Evolutionary conservation across 2,113 vertebrate genomes (phyloP).

Genomic region (Austrofundulus limnaeus): DNA sequence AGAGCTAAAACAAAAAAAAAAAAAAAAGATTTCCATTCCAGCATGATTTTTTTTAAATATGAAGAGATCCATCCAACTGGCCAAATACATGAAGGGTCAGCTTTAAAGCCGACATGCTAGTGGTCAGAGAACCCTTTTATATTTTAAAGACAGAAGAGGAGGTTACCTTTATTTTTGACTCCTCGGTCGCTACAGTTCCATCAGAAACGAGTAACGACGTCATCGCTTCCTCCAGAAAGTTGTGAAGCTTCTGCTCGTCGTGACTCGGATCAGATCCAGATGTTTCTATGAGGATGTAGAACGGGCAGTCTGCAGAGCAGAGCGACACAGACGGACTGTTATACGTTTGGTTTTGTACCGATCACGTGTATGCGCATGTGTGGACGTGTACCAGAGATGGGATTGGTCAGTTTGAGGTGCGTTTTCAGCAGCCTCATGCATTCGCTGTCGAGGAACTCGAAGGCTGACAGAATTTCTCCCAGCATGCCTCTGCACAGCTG

Average conservation of each 20-base stretch:
- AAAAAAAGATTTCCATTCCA: no score
- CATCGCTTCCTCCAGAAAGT: slow-evolving; percentile 84
- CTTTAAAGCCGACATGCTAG: no score
- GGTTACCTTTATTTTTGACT: slow-evolving; percentile 86
- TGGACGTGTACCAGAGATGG: slow-evolving; percentile 83
- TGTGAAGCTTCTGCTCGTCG: slow-evolving; percentile 87
- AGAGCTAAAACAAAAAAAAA: no score
- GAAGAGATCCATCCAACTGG: no score
- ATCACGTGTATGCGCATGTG: not conserved
- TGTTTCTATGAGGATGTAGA: slow-evolving; percentile 94
- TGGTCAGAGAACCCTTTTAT: no score
- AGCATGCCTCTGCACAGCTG: slow-evolving; percentile 85
- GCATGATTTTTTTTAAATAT: no score
- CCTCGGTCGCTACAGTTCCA: slow-evolving; percentile 88
- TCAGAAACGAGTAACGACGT: slow-evolving; percentile 81
- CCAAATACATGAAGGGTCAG: no score
- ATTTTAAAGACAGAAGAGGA: not conserved
- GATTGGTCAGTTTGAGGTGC: slow-evolving; percentile 85
- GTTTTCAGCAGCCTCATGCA: slow-evolving; percentile 87
- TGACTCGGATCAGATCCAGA: slow-evolving; percentile 85
- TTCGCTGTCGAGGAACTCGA: slow-evolving; percentile 90
- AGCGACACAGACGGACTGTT: not conserved
- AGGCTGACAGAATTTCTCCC: slow-evolving; percentile 95
- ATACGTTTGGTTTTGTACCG: slow-evolving; percentile 38
- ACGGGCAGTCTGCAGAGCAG: slow-evolving; percentile 81